phyloP scores from a whole-genome alignment of 2,888 invertebrate species.

The Malthinus flaveolus region DNA sequence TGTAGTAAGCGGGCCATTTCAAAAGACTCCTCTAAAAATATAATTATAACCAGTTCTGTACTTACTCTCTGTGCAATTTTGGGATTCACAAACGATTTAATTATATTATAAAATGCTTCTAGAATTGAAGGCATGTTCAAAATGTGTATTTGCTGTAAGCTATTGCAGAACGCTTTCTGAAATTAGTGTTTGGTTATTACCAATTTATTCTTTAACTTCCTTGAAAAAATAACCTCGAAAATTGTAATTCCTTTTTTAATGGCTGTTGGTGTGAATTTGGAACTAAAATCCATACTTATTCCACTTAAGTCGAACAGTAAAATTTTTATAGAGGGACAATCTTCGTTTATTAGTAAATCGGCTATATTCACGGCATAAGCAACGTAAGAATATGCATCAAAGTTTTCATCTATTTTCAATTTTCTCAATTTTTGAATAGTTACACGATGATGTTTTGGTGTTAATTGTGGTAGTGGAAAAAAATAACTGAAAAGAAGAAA shows the following conservation, averaged over 20 bases:
- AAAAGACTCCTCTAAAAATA: no score
- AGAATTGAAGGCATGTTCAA: background rate
- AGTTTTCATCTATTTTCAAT: background rate
- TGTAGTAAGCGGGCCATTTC: no score
- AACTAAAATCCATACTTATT: background rate
- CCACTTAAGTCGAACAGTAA: background rate
- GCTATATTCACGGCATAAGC: background rate
- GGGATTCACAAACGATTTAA: background rate
- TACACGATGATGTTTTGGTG: background rate
- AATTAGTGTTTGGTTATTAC: background rate
- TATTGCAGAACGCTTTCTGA: background rate
- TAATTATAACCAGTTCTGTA: no score
- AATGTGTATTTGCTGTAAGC: background rate
- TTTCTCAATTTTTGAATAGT: background rate
- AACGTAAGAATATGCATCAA: background rate
- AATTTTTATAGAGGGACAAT: background rate
- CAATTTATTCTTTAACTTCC: no score
- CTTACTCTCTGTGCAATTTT: background rate
- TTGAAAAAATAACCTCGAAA: conserved; percentile 4
- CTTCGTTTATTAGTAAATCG: background rate
- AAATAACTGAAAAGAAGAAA: background rate
- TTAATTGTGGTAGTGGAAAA: background rate
- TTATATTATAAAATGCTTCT: background rate
- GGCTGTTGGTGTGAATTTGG: background rate
- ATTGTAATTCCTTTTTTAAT: background rate